Conservation (phyloP, 1,140 invertebrate genomes). For the Drosophila lowei region DNA sequence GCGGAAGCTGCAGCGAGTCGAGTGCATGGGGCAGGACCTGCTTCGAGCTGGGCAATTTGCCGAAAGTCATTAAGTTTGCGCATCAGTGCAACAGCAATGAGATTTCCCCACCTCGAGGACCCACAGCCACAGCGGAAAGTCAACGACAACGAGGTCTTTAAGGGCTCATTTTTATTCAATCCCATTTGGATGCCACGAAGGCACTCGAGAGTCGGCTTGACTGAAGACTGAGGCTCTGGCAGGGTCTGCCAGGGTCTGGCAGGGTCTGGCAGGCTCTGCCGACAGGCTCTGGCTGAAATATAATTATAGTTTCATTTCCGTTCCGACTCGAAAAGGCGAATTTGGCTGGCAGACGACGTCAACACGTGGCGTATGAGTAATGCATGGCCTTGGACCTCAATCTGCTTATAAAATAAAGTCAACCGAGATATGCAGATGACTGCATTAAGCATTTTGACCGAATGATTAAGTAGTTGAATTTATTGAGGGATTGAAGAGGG, state of each 20-base stretch:
- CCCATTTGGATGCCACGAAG: constrained; percentile 14
- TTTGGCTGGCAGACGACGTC: constrained; percentile 27
- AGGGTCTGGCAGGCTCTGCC: too few relatives aligned
- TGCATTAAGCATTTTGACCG: not conserved
- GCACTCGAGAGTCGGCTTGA: constrained; percentile 1
- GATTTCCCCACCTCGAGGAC: constrained; percentile 46
- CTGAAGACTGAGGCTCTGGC: constrained; percentile 9
- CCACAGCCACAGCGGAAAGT: constrained; percentile 12
- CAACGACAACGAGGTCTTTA: constrained; percentile 18
- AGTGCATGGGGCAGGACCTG: constrained; percentile 21
- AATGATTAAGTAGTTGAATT: constrained; percentile 10
- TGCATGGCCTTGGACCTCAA: constrained; percentile 17
- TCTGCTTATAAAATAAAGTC: constrained; percentile 7
- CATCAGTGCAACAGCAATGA: constrained; percentile 55
- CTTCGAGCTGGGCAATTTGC: constrained; percentile 68
- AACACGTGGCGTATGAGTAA: constrained; percentile 48
- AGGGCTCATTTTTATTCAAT: constrained; percentile 49
- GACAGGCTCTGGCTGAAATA: constrained; percentile 44
- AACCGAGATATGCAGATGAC: not conserved
- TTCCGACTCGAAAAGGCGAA: constrained; percentile 34
- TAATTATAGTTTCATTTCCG: constrained; percentile 76
- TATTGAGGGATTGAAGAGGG: not conserved
- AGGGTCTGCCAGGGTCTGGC: constrained; percentile 3
- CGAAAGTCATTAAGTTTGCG: constrained; percentile 74
- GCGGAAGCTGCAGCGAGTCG: constrained; percentile 33